A percentile compares a stretch with the other conserved stretches of the same genome.
These are phyloP conservation scores for Suncus etruscus DNA, from an alignment of 2,113 vertebrate genomes.

Conservation along the genomic window DNA sequence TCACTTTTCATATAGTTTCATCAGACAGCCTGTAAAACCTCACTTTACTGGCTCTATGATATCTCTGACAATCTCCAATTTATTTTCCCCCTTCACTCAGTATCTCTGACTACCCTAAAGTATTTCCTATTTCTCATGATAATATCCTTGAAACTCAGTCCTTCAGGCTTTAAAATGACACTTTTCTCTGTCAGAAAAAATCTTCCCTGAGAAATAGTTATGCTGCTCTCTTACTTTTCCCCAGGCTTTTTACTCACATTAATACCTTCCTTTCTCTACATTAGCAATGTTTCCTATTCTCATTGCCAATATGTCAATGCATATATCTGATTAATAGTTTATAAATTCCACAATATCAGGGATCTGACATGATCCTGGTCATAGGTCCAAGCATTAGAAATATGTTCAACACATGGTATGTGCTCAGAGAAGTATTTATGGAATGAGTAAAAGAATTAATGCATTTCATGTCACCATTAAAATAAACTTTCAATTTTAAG, in stretches of 20 bases:
- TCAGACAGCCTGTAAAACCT: background rate
- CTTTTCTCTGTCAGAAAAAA: background rate
- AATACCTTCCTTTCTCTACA: background rate
- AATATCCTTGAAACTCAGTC: background rate
- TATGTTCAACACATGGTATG: background rate
- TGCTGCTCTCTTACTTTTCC: background rate
- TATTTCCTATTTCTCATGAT: background rate
- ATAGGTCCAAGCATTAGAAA: background rate
- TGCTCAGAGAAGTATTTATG: constrained; percentile 16
- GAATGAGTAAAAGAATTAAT: background rate
- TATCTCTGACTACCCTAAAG: background rate
- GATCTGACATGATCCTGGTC: background rate
- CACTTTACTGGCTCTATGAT: background rate
- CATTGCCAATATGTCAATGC: background rate
- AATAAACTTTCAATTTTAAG: constrained; percentile 15
- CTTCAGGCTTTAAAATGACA: background rate
- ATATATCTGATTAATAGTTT: background rate
- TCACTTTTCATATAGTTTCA: background rate
- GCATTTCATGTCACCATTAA: background rate
- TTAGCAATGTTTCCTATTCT: background rate
- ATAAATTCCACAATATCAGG: background rate
- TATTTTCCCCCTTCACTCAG: background rate
- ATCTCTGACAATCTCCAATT: background rate
- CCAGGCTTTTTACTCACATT: background rate
- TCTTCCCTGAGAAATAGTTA: background rate